Conservation (phyloP, 1,140 invertebrate genomes). For the Homarus americanus region DNA sequence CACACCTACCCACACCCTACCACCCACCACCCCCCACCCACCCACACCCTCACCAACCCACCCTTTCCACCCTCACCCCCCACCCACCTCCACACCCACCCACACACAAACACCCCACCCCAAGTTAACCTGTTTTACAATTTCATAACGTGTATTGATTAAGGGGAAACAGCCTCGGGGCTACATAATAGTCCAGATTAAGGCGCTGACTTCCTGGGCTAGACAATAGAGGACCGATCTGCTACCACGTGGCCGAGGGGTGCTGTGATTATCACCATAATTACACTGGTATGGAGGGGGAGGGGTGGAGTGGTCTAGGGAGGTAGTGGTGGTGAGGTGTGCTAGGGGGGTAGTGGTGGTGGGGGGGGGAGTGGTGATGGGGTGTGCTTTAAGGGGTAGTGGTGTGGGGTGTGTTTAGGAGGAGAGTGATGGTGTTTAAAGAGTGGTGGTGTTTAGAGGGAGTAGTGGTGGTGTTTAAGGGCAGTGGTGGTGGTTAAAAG, state of each 20-base stretch:
- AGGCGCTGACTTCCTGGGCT: slow-evolving; percentile 25
- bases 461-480: too few relatives aligned
- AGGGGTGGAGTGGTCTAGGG: neutral
- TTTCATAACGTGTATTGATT: slow-evolving; percentile 38
- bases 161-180: neutral
- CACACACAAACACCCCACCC: neutral
- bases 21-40: neutral
- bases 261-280: slow-evolving; percentile 53
- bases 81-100: neutral
- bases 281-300: slow-evolving; percentile 8
- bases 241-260: slow-evolving; percentile 33
- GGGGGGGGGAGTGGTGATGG: neutral
- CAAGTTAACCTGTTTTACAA: slow-evolving; percentile 9
- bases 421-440: neutral
- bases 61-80: too few relatives aligned
- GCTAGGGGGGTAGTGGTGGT: neutral
- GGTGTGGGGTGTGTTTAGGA: neutral
- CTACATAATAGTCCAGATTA: slow-evolving; percentile 35
- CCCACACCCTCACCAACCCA: too few relatives aligned
- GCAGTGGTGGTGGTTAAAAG: too few relatives aligned
- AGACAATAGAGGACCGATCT: slow-evolving; percentile 42
- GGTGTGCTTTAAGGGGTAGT: neutral
- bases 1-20: neutral
- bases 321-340: neutral
- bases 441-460: too few relatives aligned